Evolutionary conservation across 53 echinoderm and acorn worm genomes (phyloP).

Genomic region (Patiria pectinifera): DNA sequence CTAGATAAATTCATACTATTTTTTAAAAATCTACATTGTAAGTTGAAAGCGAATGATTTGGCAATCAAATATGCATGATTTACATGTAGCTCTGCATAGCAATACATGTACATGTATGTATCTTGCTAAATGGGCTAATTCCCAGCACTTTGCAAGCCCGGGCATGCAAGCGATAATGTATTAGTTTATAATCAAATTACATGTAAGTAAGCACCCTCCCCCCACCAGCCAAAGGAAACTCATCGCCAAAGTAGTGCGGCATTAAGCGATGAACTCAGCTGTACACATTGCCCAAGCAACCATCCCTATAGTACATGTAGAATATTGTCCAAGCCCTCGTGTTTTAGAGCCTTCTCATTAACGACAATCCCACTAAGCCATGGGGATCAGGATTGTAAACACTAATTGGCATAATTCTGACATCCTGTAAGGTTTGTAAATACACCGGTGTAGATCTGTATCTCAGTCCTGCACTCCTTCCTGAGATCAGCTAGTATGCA

Average conservation of each 20-base stretch:
- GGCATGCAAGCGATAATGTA: background rate
- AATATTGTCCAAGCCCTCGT: background rate
- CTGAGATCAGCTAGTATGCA: slow-evolving; percentile 12
- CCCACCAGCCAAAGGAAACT: background rate
- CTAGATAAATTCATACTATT: too few species aligned
- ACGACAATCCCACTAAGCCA: background rate
- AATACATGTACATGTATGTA: background rate
- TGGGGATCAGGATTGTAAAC: background rate
- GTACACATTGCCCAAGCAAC: background rate
- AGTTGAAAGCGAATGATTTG: too few species aligned
- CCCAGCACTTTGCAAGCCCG: background rate
- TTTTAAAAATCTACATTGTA: too few species aligned
- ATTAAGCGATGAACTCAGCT: background rate
- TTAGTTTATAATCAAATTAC: background rate
- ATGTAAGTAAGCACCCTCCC: background rate
- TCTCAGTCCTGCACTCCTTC: slow-evolving; percentile 27
- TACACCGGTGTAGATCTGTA: slow-evolving; percentile 10
- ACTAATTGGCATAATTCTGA: slow-evolving; percentile 26
- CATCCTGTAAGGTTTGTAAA: background rate
- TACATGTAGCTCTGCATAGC: too few species aligned
- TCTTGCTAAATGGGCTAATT: background rate
- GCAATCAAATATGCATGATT: too few species aligned
- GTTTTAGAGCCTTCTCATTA: background rate
- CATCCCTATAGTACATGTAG: background rate
- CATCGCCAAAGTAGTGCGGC: background rate